A percentile compares a stretch with the other conserved stretches of the same genome.
These are phyloP conservation scores for Ochotona princeps DNA, from an alignment of 2,113 vertebrate genomes.

Conservation along the genomic window DNA sequence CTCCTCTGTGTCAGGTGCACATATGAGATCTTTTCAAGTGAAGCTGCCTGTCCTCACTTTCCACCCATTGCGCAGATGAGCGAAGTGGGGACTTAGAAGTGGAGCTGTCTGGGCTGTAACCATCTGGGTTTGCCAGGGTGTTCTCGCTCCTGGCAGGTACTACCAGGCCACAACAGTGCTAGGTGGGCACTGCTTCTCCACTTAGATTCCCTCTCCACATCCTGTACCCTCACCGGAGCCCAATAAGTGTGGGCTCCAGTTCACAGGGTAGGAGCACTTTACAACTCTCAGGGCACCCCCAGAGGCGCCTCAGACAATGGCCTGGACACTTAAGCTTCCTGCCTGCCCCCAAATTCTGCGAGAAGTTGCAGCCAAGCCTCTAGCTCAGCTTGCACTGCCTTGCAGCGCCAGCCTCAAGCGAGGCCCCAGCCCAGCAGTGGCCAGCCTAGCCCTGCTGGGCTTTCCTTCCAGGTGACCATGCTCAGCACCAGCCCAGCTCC, in stretches of 20 bases:
- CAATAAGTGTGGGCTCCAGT: background rate
- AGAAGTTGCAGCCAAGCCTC: background rate
- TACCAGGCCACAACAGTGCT: background rate
- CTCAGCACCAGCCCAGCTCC: background rate
- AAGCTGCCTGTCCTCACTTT: fast-evolving
- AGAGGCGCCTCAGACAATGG: background rate
- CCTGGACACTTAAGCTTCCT: background rate
- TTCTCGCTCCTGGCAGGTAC: background rate
- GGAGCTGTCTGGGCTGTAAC: background rate
- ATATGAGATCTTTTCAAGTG: background rate
- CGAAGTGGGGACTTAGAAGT: background rate
- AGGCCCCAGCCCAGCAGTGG: background rate
- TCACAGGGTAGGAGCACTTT: background rate
- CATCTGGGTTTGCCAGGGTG: background rate
- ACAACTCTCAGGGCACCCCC: background rate
- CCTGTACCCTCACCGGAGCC: background rate
- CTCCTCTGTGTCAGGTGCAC: background rate
- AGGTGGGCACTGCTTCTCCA: background rate
- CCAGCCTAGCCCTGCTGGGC: background rate
- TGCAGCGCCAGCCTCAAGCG: too few species aligned
- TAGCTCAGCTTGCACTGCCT: background rate
- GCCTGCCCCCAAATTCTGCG: constrained; percentile 3
- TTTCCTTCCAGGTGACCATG: background rate
- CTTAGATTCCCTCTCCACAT: background rate
- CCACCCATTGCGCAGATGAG: background rate